Evolutionary conservation across 2,113 vertebrate genomes (phyloP).

Genomic region (Tachysurus vachellii): DNA sequence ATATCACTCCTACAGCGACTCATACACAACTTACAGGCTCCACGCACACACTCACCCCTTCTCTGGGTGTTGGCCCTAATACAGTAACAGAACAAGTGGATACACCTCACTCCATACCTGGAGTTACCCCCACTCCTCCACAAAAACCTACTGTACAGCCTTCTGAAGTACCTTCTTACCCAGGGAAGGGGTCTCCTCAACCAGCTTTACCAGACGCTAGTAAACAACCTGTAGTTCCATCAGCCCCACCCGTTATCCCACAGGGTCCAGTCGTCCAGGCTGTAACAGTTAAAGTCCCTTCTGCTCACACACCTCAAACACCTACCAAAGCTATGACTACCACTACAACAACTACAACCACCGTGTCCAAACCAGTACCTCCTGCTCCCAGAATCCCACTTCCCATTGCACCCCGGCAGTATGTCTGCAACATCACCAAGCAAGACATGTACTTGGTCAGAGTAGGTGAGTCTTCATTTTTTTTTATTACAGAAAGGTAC

Average conservation of each 20-base stretch:
- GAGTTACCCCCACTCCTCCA: constrained; percentile 49
- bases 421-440: constrained; percentile 73
- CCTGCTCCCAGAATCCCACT: constrained; percentile 63
- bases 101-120: constrained; percentile 24
- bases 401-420: constrained; percentile 63
- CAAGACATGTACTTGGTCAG: constrained; percentile 75
- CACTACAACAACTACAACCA: constrained; percentile 49
- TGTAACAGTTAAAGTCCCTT: constrained; percentile 58
- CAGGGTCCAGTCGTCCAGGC: constrained; percentile 43
- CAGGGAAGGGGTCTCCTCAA: constrained; percentile 36
- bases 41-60: constrained; percentile 46
- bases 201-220: constrained; percentile 19
- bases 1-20: constrained; percentile 28
- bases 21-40: constrained; percentile 44
- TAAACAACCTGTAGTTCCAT: constrained; percentile 40
- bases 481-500: not conserved
- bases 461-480: constrained; percentile 68
- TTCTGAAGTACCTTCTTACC: not conserved
- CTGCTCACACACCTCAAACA: constrained; percentile 51
- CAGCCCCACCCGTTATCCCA: constrained; percentile 34
- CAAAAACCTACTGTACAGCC: constrained; percentile 28
- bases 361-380: constrained; percentile 56
- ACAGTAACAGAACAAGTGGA: constrained; percentile 15
- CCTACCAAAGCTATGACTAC: constrained; percentile 50
- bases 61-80: constrained; percentile 37